phyloP scores from a whole-genome alignment of 2,888 invertebrate genomes.

The Dynastes tityus region DNA sequence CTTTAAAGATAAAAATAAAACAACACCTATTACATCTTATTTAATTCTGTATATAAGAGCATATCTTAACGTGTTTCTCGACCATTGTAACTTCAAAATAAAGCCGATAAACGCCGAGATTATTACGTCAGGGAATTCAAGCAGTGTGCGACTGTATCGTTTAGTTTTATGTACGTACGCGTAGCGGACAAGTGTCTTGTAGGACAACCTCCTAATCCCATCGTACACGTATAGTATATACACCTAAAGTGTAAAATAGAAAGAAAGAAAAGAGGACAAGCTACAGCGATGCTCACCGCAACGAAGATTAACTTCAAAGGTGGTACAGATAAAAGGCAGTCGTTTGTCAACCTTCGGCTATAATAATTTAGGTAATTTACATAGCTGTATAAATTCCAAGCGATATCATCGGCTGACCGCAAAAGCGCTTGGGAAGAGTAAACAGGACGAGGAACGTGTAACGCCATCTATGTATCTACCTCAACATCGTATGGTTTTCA shows the following conservation, averaged over 20 bases:
- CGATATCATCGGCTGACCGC: conserved; percentile 42
- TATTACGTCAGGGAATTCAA: conserved; percentile 16
- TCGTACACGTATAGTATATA: conserved; percentile 1
- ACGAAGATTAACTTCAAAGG: conserved; percentile 42
- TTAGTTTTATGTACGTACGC: conserved; percentile 29
- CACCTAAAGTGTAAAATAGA: conserved; percentile 1
- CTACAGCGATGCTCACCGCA: conserved; percentile 9
- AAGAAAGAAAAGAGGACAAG: conserved; percentile 6
- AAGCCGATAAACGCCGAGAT: conserved; percentile 10
- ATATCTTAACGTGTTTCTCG: not conserved
- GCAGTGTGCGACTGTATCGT: conserved; percentile 10
- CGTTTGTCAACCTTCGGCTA: conserved; percentile 43
- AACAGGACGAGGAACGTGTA: not conserved
- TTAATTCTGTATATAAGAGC: too few relatives aligned
- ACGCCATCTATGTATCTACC: too few relatives aligned
- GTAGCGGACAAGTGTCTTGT: conserved; percentile 28
- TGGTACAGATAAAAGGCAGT: conserved; percentile 37
- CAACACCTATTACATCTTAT: too few relatives aligned
- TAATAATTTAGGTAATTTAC: conserved; percentile 45
- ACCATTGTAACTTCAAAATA: not conserved
- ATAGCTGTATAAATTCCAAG: conserved; percentile 40
- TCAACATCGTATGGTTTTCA: too few relatives aligned
- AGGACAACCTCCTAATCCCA: conserved; percentile 29
- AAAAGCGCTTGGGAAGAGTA: conserved; percentile 40
- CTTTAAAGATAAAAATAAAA: too few relatives aligned